A percentile compares a stretch with the other conserved stretches of the same genome.
Evolutionary conservation across 2,797 vertebrate genomes (phyloP).

Genomic region (Hypotaenidia okinawae): DNA sequence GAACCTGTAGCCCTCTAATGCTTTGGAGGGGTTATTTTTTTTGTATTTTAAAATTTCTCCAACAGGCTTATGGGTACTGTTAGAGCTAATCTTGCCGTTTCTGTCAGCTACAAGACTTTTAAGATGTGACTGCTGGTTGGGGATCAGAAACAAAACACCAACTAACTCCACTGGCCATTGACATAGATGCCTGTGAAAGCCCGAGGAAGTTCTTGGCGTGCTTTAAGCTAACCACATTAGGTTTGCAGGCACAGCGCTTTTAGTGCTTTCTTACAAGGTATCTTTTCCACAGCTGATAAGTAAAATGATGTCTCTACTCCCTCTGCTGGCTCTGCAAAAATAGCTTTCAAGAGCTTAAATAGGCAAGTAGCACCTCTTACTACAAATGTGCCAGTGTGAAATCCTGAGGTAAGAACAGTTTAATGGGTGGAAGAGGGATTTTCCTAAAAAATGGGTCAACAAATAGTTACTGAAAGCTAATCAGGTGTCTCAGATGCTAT

Average conservation of each 20-base stretch:
- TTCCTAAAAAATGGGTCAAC: constrained; percentile 63
- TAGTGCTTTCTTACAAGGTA: constrained; percentile 40
- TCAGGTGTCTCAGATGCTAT: constrained; percentile 67
- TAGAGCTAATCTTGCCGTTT: background rate
- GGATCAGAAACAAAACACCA: background rate
- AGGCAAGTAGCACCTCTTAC: background rate
- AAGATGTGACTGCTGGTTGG: background rate
- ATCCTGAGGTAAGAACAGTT: background rate
- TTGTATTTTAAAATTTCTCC: background rate
- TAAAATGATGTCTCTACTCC: constrained; percentile 69
- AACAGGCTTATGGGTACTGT: background rate
- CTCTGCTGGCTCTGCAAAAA: constrained; percentile 67
- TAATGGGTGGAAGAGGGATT: background rate
- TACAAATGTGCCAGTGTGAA: background rate
- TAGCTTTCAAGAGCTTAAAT: background rate
- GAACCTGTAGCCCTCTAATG: background rate
- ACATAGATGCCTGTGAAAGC: background rate
- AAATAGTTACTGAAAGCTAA: constrained; percentile 64
- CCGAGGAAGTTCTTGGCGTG: constrained; percentile 11
- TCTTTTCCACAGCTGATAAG: constrained; percentile 51
- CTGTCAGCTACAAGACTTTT: background rate
- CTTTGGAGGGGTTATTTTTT: no score
- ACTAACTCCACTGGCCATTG: background rate
- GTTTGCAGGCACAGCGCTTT: constrained; percentile 18
- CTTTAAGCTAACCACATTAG: background rate